Conservation (phyloP, 1,140 invertebrate species). For the Tetranychus urticae region DNA sequence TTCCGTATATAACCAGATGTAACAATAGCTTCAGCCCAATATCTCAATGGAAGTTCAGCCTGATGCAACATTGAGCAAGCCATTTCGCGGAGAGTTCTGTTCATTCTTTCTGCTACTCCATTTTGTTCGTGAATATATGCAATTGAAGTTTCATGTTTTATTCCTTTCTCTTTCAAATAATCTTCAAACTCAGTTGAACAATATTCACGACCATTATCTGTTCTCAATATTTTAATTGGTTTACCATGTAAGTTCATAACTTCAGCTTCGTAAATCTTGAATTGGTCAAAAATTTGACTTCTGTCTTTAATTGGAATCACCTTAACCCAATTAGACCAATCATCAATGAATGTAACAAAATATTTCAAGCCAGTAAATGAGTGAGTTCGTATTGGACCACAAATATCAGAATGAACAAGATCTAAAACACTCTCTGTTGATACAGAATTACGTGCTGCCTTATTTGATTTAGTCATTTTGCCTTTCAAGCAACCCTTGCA, state of each 20-base stretch:
- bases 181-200: background rate
- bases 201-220: constrained; percentile 9
- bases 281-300: too few relatives aligned
- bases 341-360: constrained; percentile 22
- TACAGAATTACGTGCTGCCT: background rate
- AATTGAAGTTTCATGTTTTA: background rate
- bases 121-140: constrained; percentile 21
- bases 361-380: constrained; percentile 18
- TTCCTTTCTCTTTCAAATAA: background rate
- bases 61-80: constrained; percentile 6
- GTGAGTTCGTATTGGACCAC: constrained; percentile 21
- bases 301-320: too few relatives aligned
- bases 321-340: constrained; percentile 14
- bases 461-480: background rate
- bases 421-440: background rate
- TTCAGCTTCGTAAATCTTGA: too few relatives aligned
- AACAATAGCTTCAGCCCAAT: background rate
- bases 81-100: constrained; percentile 17
- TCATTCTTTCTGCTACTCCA: constrained; percentile 19
- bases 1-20: background rate
- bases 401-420: constrained; percentile 17
- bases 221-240: constrained; percentile 4
- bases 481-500: background rate
- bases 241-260: constrained; percentile 4
- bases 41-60: background rate